phyloP scores from a whole-genome alignment of 23 tunicate species.

The Oikopleura albicans region DNA sequence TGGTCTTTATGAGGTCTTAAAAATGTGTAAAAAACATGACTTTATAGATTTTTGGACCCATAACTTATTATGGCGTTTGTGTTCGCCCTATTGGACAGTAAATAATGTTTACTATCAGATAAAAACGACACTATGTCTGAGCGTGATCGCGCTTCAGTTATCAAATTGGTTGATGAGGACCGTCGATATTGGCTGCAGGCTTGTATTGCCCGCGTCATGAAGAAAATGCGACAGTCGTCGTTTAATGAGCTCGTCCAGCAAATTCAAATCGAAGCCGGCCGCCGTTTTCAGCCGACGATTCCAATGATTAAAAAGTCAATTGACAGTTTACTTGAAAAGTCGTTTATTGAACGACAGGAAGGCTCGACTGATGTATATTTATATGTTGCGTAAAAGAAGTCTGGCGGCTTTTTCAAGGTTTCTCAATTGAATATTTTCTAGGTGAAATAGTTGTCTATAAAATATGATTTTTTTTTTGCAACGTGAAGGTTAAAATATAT shows the following conservation, averaged over 20 bases:
- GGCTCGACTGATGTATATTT: background rate
- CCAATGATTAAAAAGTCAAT: background rate
- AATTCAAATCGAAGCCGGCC: background rate
- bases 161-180: background rate
- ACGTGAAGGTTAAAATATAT: too few relatives aligned
- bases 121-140: background rate
- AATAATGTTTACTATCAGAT: too few relatives aligned
- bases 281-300: background rate
- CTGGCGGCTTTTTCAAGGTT: too few relatives aligned
- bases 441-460: too few relatives aligned
- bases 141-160: background rate
- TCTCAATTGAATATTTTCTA: too few relatives aligned
- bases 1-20: too few relatives aligned
- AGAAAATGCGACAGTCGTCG: background rate
- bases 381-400: background rate
- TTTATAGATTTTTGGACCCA: too few relatives aligned
- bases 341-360: background rate
- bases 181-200: constrained; percentile 8
- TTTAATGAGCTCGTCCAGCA: background rate
- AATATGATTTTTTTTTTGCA: too few relatives aligned
- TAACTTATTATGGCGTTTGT: too few relatives aligned
- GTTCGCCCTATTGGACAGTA: too few relatives aligned
- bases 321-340: background rate
- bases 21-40: too few relatives aligned
- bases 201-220: constrained; percentile 1